Evolutionary conservation across 2,797 vertebrate species (phyloP), one percentile per base, ranked within the genome.

Genomic region (Hipposideros larvatus): DNA sequence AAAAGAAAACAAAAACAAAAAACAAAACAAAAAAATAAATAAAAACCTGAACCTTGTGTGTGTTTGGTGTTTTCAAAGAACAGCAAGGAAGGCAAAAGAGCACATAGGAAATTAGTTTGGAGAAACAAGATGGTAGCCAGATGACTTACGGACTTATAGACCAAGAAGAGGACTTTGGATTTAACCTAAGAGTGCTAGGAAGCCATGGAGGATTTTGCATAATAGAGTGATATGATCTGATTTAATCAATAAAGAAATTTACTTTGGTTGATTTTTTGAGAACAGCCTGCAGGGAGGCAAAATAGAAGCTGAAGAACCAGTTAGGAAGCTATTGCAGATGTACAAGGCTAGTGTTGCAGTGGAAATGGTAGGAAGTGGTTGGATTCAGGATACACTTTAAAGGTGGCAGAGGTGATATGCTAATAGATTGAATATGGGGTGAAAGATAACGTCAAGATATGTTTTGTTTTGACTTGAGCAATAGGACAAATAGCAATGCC

Each of bases 271-370:
- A 37, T 83, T 89, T 53, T 61, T 90, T 93, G 70, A 82, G 59
- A 80, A 91, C 70, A 83, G 79, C 87, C 78, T 59, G 28, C 18
- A 90, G 82, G 51, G 16, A 85, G 24, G 86, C 48, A 94, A 73
- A 96, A 85, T 3, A 87, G 46, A 96, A 90, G 88, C 96, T 66
- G 37, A 63, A 93, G 90, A 34, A 84, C 71, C 91, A 46, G n/a
- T 79, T 79, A 90, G 75, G 80, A 96, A 89, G 65, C 57, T 75
- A 90, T 13, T 89, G 46, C 70, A 74, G 24, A 66, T 55, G 48
- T 73, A 73, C 37, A 92, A 75, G 66, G 75, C 34, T 61, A 71
- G 68, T 65, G 46, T 77, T 92, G 11, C 90, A 71, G 18, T n/a
- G 26, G 11, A 95, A 73, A 10, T 75, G 70, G 24, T 9, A 77